Evolutionary conservation across 2,113 vertebrate species (phyloP).

Genomic region (Mirounga angustirostris): DNA sequence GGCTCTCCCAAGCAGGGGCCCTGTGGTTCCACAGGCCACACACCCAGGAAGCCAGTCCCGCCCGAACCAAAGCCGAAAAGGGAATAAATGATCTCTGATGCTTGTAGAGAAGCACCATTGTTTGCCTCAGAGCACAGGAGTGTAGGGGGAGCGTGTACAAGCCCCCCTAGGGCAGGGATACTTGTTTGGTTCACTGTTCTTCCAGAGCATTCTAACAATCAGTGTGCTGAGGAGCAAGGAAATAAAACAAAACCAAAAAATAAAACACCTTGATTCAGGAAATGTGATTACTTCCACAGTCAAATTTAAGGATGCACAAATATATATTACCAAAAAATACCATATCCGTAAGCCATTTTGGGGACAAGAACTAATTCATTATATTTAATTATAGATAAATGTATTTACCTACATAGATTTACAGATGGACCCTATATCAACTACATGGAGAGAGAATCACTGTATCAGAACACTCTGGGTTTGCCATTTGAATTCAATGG

Average conservation of each 20-base stretch:
- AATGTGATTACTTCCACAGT: not conserved
- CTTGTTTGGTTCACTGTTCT: not conserved
- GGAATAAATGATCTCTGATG: not conserved
- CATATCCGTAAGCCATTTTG: not conserved
- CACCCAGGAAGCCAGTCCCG: accelerated
- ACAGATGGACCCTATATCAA: not conserved
- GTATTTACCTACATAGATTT: not conserved
- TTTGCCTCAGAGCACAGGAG: accelerated
- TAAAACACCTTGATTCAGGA: not conserved
- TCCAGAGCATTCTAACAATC: accelerated
- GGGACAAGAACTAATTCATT: not conserved
- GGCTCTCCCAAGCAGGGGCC: not conserved
- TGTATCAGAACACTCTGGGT: not conserved
- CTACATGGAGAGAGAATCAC: not conserved
- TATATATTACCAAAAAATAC: not conserved
- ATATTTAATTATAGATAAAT: not conserved
- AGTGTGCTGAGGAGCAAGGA: not conserved
- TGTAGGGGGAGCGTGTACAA: accelerated
- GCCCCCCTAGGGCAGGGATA: not conserved
- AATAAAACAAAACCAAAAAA: not conserved
- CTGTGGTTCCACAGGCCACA: not conserved
- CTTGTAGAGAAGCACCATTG: not conserved
- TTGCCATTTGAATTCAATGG: not conserved
- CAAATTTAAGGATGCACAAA: not conserved
- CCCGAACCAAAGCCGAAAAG: not conserved